Evolutionary conservation across 2,797 vertebrate genomes (phyloP).

Genomic region (Iguana delicatissima): DNA sequence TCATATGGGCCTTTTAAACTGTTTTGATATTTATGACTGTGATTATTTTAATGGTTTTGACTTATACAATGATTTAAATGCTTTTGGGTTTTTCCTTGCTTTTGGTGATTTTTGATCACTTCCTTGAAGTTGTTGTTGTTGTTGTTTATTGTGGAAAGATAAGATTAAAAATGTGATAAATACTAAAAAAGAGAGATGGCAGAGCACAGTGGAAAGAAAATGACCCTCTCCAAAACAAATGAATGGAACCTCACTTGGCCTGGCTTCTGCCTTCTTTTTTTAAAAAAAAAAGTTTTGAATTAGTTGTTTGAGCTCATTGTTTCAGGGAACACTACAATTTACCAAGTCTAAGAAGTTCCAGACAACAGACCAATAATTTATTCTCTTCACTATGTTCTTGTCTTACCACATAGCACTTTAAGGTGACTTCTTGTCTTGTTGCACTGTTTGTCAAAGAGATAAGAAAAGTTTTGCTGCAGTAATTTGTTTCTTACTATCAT

Average conservation of each 20-base stretch:
- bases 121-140: no score
- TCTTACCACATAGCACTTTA: slow-evolving; percentile 14
- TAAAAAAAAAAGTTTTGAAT: background rate
- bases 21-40: background rate
- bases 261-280: background rate
- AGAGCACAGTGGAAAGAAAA: background rate
- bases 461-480: background rate
- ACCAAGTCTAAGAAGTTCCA: slow-evolving; percentile 24
- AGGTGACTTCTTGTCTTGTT: slow-evolving; percentile 30
- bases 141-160: no score
- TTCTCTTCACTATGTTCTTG: slow-evolving; percentile 11
- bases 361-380: slow-evolving; percentile 11
- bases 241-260: background rate
- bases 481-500: slow-evolving; percentile 39
- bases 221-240: background rate
- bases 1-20: background rate
- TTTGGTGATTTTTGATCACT: no score
- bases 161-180: no score
- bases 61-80: background rate
- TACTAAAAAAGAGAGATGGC: background rate
- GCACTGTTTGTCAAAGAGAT: slow-evolving; percentile 44
- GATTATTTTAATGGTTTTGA: background rate
- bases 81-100: background rate
- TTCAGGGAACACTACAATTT: slow-evolving; percentile 28
- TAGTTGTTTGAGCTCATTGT: slow-evolving; percentile 31